phyloP scores from a whole-genome alignment of 2,888 invertebrate genomes.

The Drosophila longiperda region DNA sequence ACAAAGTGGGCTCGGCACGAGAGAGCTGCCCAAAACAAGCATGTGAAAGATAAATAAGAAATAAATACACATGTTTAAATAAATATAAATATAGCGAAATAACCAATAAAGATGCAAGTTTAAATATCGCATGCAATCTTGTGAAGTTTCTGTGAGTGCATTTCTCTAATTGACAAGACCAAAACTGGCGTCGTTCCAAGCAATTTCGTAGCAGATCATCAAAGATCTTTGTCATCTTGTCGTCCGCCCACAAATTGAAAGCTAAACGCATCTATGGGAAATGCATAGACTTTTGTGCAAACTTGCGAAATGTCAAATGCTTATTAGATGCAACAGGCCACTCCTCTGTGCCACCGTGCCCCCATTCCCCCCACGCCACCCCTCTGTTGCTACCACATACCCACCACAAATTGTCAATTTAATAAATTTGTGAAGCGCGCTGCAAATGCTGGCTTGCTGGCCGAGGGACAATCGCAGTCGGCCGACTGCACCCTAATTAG shows the following conservation, averaged over 20 bases:
- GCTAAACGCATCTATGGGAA: conserved; percentile 43
- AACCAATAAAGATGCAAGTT: not conserved
- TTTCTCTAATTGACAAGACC: conserved; percentile 78
- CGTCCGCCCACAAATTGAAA: conserved; percentile 60
- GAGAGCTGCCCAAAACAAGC: conserved; percentile 9
- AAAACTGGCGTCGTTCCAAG: conserved; percentile 75
- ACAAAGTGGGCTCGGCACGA: conserved; percentile 59
- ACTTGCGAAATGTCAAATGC: conserved; percentile 74
- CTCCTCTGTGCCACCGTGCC: conserved; percentile 6
- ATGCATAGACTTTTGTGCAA: conserved; percentile 11
- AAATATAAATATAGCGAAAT: conserved; percentile 23
- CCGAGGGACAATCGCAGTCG: conserved; percentile 35
- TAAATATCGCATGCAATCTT: conserved; percentile 74
- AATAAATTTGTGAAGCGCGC: conserved; percentile 56
- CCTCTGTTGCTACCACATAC: not conserved
- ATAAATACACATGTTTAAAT: conserved; percentile 24
- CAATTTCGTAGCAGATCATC: conserved; percentile 71
- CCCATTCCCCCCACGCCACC: too few species aligned
- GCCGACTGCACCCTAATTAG: conserved; percentile 70
- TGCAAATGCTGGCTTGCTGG: conserved; percentile 39
- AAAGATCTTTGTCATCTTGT: conserved; percentile 59
- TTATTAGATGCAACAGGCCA: conserved; percentile 61
- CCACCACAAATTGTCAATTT: conserved; percentile 72
- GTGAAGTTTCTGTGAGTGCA: conserved; percentile 65
- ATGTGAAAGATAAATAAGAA: not conserved